phyloP scores from a whole-genome alignment of 2,113 vertebrate genomes.

The Heterotilapia buettikoferi region DNA sequence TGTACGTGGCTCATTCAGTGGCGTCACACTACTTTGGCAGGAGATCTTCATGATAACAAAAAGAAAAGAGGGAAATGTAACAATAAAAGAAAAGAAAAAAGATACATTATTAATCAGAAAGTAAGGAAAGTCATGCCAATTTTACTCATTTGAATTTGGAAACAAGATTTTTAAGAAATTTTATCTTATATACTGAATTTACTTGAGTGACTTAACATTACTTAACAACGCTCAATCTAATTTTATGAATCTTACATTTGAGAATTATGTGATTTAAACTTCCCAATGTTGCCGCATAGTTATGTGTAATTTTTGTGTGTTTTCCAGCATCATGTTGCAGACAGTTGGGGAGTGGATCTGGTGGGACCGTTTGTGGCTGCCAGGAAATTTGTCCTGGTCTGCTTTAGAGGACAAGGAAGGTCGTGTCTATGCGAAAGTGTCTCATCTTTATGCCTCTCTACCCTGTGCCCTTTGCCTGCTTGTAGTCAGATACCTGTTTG shows the following conservation, averaged over 20 bases:
- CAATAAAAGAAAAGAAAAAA: not conserved
- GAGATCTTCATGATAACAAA: not conserved
- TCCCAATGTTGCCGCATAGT: not conserved
- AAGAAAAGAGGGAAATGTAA: not conserved
- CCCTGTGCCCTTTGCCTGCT: constrained; percentile 78
- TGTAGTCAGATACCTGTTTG: constrained; percentile 76
- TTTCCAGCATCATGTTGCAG: constrained; percentile 49
- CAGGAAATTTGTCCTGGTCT: constrained; percentile 76
- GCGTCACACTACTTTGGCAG: not conserved
- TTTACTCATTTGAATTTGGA: not conserved
- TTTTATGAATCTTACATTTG: not conserved
- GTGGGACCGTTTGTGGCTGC: constrained; percentile 87
- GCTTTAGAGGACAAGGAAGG: constrained; percentile 81
- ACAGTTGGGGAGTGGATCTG: constrained; percentile 81
- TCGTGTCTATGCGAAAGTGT: constrained; percentile 76
- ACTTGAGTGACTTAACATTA: not conserved
- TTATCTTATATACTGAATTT: not conserved
- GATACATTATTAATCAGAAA: not conserved
- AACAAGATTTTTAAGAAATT: not conserved
- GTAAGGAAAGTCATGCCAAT: not conserved
- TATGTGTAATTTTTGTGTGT: not conserved
- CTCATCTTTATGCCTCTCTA: constrained; percentile 77
- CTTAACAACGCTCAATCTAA: not conserved
- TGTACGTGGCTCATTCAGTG: not conserved
- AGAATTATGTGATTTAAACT: not conserved